These are phyloP conservation scores for Ophion slaviceki DNA, from an alignment of 2,888 invertebrate genomes.

Conservation along the genomic window DNA sequence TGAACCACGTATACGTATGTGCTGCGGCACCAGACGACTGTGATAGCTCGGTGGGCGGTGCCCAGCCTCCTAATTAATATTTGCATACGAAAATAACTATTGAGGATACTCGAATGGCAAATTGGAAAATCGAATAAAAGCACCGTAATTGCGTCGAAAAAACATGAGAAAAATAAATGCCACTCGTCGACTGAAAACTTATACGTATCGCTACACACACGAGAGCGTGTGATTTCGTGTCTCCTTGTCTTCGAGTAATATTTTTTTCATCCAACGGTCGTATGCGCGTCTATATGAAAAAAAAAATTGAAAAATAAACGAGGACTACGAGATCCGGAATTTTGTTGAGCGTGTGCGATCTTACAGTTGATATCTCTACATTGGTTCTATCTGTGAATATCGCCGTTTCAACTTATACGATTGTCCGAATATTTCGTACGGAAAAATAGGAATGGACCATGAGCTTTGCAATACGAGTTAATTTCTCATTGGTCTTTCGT, in stretches of 20 bases:
- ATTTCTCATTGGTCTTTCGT: conserved; percentile 26
- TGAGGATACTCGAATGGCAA: conserved; percentile 56
- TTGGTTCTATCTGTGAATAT: conserved; percentile 6
- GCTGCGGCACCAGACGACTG: conserved; percentile 84
- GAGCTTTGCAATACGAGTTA: conserved; percentile 2
- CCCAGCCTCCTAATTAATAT: conserved; percentile 84
- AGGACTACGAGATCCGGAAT: not conserved
- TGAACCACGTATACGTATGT: conserved; percentile 84
- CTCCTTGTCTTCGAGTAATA: conserved; percentile 37
- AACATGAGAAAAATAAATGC: conserved; percentile 42
- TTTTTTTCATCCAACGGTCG: conserved; percentile 31
- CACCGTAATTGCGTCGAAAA: conserved; percentile 45
- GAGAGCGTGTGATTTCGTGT: conserved; percentile 49
- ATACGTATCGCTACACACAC: conserved; percentile 73
- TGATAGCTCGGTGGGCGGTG: conserved; percentile 84
- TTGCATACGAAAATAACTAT: conserved; percentile 80
- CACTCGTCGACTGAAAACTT: conserved; percentile 61
- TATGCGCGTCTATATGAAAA: conserved; percentile 12
- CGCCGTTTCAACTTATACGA: conserved; percentile 23
- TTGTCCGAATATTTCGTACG: conserved; percentile 63
- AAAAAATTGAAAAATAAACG: conserved; percentile 7
- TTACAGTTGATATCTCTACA: conserved; percentile 29
- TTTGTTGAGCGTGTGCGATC: conserved; percentile 53
- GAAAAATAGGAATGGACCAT: conserved; percentile 70
- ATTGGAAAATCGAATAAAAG: conserved; percentile 43